Conservation (phyloP, 1,140 invertebrate genomes). For the Cotesia vestalis region DNA sequence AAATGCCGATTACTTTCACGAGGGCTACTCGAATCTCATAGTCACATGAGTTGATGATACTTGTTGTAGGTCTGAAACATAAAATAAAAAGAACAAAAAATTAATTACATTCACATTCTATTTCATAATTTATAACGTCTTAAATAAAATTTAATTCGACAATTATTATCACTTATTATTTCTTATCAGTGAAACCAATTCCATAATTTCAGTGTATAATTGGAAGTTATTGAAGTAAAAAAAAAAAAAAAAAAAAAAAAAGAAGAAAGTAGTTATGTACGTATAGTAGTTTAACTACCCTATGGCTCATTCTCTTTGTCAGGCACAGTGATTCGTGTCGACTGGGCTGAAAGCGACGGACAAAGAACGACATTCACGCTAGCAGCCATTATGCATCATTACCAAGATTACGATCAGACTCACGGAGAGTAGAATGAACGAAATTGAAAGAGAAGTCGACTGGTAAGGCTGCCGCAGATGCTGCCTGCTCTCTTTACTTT, state of each 20-base stretch:
- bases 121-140: background rate
- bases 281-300: too few relatives aligned
- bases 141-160: too few relatives aligned
- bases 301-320: too few relatives aligned
- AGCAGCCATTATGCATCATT: slow-evolving; percentile 66
- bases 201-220: too few relatives aligned
- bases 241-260: too few relatives aligned
- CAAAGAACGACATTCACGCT: slow-evolving; percentile 65
- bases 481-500: background rate
- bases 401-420: slow-evolving; percentile 66
- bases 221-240: too few relatives aligned
- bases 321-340: slow-evolving; percentile 20
- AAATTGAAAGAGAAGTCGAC: slow-evolving; percentile 35
- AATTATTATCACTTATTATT: too few relatives aligned
- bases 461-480: slow-evolving; percentile 20
- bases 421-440: slow-evolving; percentile 40
- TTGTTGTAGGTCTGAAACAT: slow-evolving; percentile 7
- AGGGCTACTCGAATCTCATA: slow-evolving; percentile 22
- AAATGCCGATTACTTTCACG: background rate
- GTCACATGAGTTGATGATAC: background rate
- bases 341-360: slow-evolving; percentile 48
- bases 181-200: too few relatives aligned
- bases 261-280: too few relatives aligned
- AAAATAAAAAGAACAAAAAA: slow-evolving; percentile 7
- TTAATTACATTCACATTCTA: background rate